Percentiles rank a stretch among this genome's conserved stretches.
phyloP scores from a whole-genome alignment of 2,888 invertebrate genomes.

The Cyclophora punctaria region DNA sequence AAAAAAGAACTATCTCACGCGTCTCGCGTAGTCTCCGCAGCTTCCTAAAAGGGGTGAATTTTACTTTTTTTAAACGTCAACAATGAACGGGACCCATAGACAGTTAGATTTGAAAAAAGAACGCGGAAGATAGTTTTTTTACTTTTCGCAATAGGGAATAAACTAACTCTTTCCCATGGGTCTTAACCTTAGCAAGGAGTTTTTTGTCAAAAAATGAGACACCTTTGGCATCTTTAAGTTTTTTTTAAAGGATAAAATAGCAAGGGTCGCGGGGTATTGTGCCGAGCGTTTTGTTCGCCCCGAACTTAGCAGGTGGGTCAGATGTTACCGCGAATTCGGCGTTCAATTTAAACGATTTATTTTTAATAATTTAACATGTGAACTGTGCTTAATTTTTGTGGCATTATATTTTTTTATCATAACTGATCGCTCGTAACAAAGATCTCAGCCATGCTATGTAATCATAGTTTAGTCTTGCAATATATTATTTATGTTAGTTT shows the following conservation, averaged over 20 bases:
- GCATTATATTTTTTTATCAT: no score
- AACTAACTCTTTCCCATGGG: slow-evolving; percentile 74
- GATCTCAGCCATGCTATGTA: no score
- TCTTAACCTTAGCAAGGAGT: slow-evolving; percentile 66
- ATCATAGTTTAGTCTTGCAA: no score
- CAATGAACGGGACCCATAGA: slow-evolving; percentile 48
- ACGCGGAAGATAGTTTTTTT: slow-evolving; percentile 55
- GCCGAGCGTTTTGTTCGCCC: slow-evolving; percentile 31
- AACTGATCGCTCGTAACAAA: no score
- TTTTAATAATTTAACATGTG: no score
- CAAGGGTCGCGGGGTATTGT: slow-evolving; percentile 54
- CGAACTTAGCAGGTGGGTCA: slow-evolving; percentile 70
- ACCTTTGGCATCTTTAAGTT: slow-evolving; percentile 70
- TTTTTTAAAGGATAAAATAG: slow-evolving; percentile 54
- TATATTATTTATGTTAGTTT: no score
- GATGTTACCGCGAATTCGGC: slow-evolving; percentile 23
- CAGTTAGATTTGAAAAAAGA: slow-evolving; percentile 51
- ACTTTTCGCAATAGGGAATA: slow-evolving; percentile 44
- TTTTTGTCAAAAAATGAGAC: slow-evolving; percentile 67
- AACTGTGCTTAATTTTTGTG: no score
- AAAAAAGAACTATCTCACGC: slow-evolving; percentile 68
- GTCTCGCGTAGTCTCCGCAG: slow-evolving; percentile 50
- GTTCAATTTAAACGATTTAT: no score
- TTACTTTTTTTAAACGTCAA: slow-evolving; percentile 40
- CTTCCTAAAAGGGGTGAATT: slow-evolving; percentile 70